phyloP scores from a whole-genome alignment of 2,113 vertebrate genomes.

The Australoheros scitulus region DNA sequence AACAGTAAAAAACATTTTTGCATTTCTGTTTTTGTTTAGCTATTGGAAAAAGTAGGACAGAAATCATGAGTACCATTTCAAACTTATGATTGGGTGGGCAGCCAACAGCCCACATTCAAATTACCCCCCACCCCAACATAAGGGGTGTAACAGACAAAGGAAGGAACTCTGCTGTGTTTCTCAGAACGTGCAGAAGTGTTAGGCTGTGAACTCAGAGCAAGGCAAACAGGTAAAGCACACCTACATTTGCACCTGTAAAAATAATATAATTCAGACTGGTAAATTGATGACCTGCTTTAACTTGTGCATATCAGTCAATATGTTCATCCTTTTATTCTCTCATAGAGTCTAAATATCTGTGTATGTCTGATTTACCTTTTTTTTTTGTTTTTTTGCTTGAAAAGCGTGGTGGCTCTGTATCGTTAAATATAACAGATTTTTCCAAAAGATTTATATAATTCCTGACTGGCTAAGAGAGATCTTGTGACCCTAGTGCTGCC shows the following conservation, averaged over 20 bases:
- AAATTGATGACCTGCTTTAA: background rate
- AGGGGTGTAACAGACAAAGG: too few species aligned
- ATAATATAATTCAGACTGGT: background rate
- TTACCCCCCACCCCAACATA: too few species aligned
- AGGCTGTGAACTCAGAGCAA: background rate
- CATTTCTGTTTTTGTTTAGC: too few species aligned
- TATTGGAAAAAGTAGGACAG: too few species aligned
- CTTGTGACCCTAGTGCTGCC: too few species aligned
- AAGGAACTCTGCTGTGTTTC: background rate
- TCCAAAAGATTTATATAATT: background rate
- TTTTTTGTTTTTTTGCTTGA: too few species aligned
- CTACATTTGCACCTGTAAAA: accelerated
- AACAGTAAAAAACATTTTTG: too few species aligned
- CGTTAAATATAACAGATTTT: accelerated
- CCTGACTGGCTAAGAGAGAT: background rate
- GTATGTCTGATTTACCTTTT: too few species aligned
- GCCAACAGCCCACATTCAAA: too few species aligned
- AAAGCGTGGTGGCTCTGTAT: too few species aligned
- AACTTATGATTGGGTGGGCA: too few species aligned
- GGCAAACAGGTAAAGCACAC: background rate
- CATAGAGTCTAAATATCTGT: background rate
- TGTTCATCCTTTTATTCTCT: background rate
- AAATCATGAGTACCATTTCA: too few species aligned
- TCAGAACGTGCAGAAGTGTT: background rate
- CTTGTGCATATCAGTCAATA: background rate